Conservation (phyloP, 2,113 vertebrate species). For the Rissa tridactyla region DNA sequence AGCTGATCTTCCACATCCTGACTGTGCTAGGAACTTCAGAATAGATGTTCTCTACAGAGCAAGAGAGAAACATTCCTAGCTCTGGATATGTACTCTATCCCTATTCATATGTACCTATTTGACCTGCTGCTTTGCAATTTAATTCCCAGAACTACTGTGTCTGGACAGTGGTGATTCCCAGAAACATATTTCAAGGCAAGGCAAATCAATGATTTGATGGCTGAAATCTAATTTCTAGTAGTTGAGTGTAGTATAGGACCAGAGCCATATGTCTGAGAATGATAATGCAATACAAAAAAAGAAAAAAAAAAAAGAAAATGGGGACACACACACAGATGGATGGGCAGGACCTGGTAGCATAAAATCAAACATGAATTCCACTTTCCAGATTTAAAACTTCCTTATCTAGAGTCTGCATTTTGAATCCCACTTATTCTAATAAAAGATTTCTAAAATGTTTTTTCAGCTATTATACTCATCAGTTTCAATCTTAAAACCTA, state of each 20-base stretch:
- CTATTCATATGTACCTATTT: constrained; percentile 27
- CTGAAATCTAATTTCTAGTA: constrained; percentile 70
- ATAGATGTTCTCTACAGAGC: not conserved
- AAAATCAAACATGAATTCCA: not conserved
- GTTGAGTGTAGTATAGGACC: constrained; percentile 9
- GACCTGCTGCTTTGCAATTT: constrained; percentile 41
- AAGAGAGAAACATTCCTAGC: not conserved
- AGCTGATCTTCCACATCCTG: not conserved
- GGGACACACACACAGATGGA: not conserved
- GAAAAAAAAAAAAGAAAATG: not conserved
- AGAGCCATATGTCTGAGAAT: not conserved
- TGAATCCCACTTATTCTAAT: not conserved
- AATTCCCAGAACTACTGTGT: constrained; percentile 64
- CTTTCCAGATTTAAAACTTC: not conserved
- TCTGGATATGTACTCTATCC: not conserved
- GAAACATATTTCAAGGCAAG: constrained; percentile 67
- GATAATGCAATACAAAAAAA: not conserved
- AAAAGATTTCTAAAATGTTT: not conserved
- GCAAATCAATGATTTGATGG: constrained; percentile 67
- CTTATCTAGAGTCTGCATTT: not conserved
- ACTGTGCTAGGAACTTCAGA: not conserved
- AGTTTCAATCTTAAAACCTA: not conserved
- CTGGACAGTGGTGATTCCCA: constrained; percentile 64
- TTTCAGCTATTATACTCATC: not conserved
- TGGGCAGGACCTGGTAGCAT: fast-evolving